Evolutionary conservation across 2,888 invertebrate species (phyloP).

Genomic region (Yponomeuta plumbellus): DNA sequence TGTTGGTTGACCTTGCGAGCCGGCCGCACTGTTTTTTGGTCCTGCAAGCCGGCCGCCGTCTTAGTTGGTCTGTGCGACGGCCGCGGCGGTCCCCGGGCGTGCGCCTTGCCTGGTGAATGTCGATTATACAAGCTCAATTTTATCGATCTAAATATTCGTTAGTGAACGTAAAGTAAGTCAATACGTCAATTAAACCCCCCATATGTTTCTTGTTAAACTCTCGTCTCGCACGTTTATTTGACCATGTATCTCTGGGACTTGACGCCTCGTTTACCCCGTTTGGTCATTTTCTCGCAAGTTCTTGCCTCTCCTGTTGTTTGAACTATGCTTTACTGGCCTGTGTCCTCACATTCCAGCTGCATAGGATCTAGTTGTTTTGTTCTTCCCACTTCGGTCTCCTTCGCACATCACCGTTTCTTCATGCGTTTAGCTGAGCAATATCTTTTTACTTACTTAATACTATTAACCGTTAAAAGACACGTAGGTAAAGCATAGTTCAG

Average conservation of each 20-base stretch:
- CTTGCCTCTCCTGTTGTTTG: constrained; percentile 32
- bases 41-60: neutral
- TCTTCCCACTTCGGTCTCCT: constrained; percentile 18
- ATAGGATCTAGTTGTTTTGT: constrained; percentile 17
- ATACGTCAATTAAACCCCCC: constrained; percentile 61
- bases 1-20: neutral
- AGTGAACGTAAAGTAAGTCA: constrained; percentile 64
- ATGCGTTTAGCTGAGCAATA: no score
- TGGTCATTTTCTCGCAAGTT: neutral
- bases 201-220: constrained; percentile 31
- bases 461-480: constrained; percentile 18
- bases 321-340: constrained; percentile 33
- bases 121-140: constrained; percentile 74
- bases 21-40: neutral
- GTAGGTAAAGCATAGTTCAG: constrained; percentile 34
- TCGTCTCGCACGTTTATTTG: constrained; percentile 19
- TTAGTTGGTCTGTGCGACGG: neutral
- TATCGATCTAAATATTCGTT: constrained; percentile 52
- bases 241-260: neutral
- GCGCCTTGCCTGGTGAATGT: constrained; percentile 35
- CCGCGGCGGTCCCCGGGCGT: neutral
- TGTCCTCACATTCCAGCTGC: constrained; percentile 31
- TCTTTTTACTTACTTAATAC: no score
- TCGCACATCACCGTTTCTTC: neutral
- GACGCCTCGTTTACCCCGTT: neutral